phyloP scores from a whole-genome alignment of 1,140 invertebrate species.

The Micrasema minimum region DNA sequence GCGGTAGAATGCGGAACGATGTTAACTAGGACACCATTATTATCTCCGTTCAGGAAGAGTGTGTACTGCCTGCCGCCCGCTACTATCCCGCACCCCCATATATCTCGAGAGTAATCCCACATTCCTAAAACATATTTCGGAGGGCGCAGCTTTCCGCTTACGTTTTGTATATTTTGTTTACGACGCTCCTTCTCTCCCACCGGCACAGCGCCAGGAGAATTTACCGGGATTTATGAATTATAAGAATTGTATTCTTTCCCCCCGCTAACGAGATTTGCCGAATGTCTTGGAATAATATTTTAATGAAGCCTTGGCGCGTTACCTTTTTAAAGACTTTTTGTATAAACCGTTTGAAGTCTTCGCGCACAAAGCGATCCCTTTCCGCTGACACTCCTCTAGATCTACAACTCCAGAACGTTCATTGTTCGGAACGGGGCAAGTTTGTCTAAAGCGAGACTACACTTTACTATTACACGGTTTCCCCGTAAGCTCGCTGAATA shows the following conservation, averaged over 20 bases:
- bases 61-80: too few species aligned
- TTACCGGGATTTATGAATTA: constrained; percentile 49
- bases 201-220: background rate
- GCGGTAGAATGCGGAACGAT: too few species aligned
- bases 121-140: constrained; percentile 44
- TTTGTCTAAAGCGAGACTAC: constrained; percentile 3
- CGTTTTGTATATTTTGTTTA: constrained; percentile 43
- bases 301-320: constrained; percentile 40
- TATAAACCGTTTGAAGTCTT: constrained; percentile 4
- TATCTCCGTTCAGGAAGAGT: too few species aligned
- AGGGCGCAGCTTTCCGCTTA: constrained; percentile 18
- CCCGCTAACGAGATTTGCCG: constrained; percentile 38
- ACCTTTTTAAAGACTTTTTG: constrained; percentile 20
- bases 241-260: constrained; percentile 47
- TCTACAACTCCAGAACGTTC: constrained; percentile 20
- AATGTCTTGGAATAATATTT: constrained; percentile 48
- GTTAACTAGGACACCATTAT: too few species aligned
- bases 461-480: background rate
- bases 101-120: constrained; percentile 43
- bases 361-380: constrained; percentile 7
- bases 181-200: constrained; percentile 32
- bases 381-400: constrained; percentile 18
- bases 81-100: too few species aligned
- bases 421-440: constrained; percentile 10
- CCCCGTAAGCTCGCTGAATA: too few species aligned